Evolutionary conservation across 2,888 invertebrate species (phyloP).

Genomic region (Watsonalla cultraria): DNA sequence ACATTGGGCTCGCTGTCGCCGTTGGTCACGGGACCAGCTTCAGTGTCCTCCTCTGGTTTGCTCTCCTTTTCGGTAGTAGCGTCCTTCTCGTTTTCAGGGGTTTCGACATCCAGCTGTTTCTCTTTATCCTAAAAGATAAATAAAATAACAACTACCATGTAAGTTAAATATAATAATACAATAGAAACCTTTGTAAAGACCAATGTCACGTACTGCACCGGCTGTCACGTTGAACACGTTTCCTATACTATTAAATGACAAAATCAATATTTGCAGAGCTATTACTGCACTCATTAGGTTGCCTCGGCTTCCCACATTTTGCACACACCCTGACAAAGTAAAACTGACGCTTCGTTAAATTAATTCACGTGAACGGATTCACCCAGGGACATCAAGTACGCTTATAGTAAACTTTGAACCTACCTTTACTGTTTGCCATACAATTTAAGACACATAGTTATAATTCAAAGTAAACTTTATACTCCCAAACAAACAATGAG

Average conservation of each 20-base stretch:
- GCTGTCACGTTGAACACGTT: background rate
- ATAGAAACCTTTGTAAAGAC: background rate
- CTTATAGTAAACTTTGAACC: no score
- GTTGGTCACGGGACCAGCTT: slow-evolving; percentile 51
- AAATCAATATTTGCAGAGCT: background rate
- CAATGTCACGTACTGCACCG: background rate
- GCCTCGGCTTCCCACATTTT: background rate
- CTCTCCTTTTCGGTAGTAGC: slow-evolving; percentile 82
- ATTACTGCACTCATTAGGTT: background rate
- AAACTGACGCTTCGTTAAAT: no score
- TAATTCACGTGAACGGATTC: no score
- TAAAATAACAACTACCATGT: background rate
- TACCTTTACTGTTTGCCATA: no score
- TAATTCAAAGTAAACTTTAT: no score
- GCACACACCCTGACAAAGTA: no score
- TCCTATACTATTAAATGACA: background rate
- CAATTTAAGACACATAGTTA: no score
- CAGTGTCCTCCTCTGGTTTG: slow-evolving; percentile 50
- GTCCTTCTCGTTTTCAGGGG: slow-evolving; percentile 83
- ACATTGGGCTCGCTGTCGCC: slow-evolving; percentile 65
- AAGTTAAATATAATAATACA: background rate
- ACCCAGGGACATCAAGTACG: no score
- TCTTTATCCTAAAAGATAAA: slow-evolving; percentile 76
- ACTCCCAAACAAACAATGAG: no score
- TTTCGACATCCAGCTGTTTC: slow-evolving; percentile 75